These are phyloP conservation scores for Frankliniella intonsa DNA, from an alignment of 2,888 invertebrate species.

Conservation along the genomic window DNA sequence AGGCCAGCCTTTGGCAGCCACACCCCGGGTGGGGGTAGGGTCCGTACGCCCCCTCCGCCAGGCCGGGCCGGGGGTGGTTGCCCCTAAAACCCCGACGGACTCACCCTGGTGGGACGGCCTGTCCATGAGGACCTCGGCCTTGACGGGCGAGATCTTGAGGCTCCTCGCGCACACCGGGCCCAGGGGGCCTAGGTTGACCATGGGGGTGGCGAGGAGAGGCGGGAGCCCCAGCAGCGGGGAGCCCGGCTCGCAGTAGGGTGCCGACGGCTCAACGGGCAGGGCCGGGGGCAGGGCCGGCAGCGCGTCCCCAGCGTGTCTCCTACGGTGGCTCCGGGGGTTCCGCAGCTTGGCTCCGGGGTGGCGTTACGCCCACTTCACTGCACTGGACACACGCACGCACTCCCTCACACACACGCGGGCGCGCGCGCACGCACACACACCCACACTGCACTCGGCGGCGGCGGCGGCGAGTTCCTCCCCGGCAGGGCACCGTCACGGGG, in stretches of 20 bases:
- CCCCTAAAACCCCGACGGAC: not conserved
- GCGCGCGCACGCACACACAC: not conserved
- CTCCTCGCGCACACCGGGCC: slow-evolving; percentile 2
- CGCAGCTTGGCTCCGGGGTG: slow-evolving; percentile 9
- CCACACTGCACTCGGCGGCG: not conserved
- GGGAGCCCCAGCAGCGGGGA: slow-evolving; percentile 14
- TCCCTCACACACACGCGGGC: not conserved
- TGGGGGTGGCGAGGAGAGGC: not conserved
- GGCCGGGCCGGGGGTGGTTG: not conserved
- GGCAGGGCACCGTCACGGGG: not conserved
- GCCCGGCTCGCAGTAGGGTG: slow-evolving; percentile 5
- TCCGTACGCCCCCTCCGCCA: not conserved
- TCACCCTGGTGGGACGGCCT: slow-evolving; percentile 12
- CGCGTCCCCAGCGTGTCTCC: not conserved
- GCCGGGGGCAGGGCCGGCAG: not conserved
- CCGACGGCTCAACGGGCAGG: not conserved
- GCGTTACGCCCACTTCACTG: not conserved
- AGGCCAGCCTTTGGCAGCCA: too few species aligned
- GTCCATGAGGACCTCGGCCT: slow-evolving; percentile 15
- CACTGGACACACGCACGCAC: not conserved
- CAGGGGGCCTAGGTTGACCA: not conserved
- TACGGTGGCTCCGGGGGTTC: slow-evolving; percentile 1
- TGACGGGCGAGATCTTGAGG: slow-evolving; percentile 16
- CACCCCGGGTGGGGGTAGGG: too few species aligned
- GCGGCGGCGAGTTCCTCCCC: not conserved